Evolutionary conservation across 1,140 invertebrate genomes (phyloP).

Genomic region (Euglossa dilemma): DNA sequence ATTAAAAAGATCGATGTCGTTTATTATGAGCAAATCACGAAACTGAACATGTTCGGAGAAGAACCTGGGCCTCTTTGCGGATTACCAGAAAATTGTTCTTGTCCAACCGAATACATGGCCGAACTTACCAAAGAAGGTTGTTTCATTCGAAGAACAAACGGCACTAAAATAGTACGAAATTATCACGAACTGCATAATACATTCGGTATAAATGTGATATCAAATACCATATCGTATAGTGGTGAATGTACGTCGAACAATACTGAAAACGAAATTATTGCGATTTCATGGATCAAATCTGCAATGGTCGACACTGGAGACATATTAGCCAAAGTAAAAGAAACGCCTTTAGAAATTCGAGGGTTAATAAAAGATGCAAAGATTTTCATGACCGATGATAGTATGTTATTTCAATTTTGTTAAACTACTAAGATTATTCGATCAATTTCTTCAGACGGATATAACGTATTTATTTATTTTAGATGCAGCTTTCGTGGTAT

Average conservation of each 20-base stretch:
- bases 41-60: conserved; percentile 61
- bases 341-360: conserved; percentile 20
- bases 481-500: conserved; percentile 63
- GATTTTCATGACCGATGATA: conserved; percentile 56
- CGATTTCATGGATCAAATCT: conserved; percentile 57
- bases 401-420: conserved; percentile 40
- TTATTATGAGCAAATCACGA: conserved; percentile 36
- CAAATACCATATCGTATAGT: conserved; percentile 56
- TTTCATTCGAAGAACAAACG: conserved; percentile 27
- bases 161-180: conserved; percentile 48
- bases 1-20: conserved; percentile 48
- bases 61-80: conserved; percentile 65
- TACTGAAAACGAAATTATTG: conserved; percentile 45
- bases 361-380: conserved; percentile 67
- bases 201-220: conserved; percentile 59
- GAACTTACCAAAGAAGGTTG: conserved; percentile 48
- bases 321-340: background rate
- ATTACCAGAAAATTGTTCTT: conserved; percentile 65
- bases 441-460: conserved; percentile 8
- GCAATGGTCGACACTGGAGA: background rate
- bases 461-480: conserved; percentile 19
- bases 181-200: conserved; percentile 54
- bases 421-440: background rate
- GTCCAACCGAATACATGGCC: conserved; percentile 63
- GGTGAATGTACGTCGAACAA: conserved; percentile 41